Conservation (phyloP, 2,113 vertebrate species). For the Anoplopoma fimbria region DNA sequence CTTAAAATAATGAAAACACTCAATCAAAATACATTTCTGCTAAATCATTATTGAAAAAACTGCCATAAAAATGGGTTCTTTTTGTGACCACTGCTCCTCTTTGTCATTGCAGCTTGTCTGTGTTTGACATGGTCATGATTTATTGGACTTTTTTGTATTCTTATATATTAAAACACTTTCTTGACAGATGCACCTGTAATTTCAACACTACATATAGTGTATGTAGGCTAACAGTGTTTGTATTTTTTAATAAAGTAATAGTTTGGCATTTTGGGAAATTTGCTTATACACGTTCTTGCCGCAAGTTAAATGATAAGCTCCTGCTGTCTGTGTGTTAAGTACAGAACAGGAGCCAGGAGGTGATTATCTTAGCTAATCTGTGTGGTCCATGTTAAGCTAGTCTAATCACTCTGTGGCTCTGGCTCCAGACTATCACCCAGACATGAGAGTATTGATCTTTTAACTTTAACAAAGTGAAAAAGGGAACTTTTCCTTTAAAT, state of each 20-base stretch:
- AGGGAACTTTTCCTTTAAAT: not conserved
- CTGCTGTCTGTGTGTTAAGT: not conserved
- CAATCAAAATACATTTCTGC: not conserved
- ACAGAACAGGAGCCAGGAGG: not conserved
- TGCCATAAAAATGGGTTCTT: not conserved
- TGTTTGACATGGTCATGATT: not conserved
- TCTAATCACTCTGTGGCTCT: not conserved
- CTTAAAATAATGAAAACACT: not conserved
- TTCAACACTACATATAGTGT: no score
- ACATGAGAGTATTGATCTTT: not conserved
- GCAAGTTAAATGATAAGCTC: not conserved
- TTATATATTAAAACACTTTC: not conserved
- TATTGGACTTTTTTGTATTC: not conserved
- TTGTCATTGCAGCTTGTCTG: not conserved
- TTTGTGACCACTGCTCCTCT: not conserved
- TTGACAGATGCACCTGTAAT: not conserved
- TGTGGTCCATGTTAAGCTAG: not conserved
- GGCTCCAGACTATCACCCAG: not conserved
- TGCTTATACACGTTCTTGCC: not conserved
- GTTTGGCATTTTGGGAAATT: not conserved
- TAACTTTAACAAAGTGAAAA: not conserved
- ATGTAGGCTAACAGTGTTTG: not conserved
- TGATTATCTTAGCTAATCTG: not conserved
- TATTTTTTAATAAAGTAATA: not conserved
- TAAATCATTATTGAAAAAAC: not conserved